Percentiles rank a stretch among this genome's conserved stretches.
phyloP scores from a whole-genome alignment of 1,140 invertebrate genomes.

The Apis florea region DNA sequence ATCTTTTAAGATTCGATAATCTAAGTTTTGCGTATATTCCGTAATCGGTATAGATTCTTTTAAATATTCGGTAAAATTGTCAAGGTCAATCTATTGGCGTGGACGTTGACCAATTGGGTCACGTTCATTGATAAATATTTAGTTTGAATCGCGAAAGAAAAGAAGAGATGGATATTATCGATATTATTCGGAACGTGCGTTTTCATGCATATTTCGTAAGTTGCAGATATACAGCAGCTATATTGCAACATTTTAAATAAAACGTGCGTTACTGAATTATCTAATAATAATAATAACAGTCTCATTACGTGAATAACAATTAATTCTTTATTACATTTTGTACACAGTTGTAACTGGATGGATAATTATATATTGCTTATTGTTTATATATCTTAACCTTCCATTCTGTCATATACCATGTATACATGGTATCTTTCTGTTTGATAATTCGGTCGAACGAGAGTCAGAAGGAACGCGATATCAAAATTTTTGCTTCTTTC shows the following conservation, averaged over 20 bases:
- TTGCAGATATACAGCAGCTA: conserved; percentile 29
- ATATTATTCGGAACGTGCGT: neutral
- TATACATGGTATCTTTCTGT: neutral
- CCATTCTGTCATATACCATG: neutral
- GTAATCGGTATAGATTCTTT: neutral
- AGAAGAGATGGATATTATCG: too few species aligned
- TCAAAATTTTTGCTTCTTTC: neutral
- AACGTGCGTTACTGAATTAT: conserved; percentile 35
- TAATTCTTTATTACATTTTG: conserved; percentile 23
- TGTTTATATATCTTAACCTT: neutral
- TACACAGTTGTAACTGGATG: neutral
- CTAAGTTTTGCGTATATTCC: neutral
- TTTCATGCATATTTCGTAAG: neutral
- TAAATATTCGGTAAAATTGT: neutral
- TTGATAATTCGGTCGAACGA: neutral
- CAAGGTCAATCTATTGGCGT: neutral
- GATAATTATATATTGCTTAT: conserved; percentile 29
- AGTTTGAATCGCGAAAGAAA: neutral
- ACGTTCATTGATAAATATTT: neutral
- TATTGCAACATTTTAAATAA: neutral
- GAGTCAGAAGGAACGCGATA: neutral
- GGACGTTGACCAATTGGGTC: neutral
- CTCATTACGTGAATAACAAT: conserved; percentile 30
- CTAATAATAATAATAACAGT: conserved; percentile 37
- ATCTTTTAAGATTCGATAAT: neutral